These are phyloP conservation scores for Cottoperca gobio DNA, from an alignment of 2,797 vertebrate species.

Conservation along the genomic window DNA sequence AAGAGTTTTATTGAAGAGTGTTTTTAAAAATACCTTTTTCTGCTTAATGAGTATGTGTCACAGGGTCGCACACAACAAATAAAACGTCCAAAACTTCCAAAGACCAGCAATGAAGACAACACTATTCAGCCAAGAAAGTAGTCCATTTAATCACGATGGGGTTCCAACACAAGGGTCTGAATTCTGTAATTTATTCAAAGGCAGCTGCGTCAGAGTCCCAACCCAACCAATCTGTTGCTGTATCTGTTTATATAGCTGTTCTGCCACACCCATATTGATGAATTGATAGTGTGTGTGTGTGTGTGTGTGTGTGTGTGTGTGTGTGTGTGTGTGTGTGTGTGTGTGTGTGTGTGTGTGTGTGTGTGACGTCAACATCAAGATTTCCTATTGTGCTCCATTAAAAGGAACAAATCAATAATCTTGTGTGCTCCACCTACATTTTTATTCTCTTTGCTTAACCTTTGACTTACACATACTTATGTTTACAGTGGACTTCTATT, in stretches of 20 bases:
- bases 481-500: not conserved
- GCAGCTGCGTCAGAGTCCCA: conserved; percentile 13
- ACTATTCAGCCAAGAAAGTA: conserved; percentile 27
- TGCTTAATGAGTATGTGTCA: too few species aligned
- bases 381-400: conserved; percentile 11
- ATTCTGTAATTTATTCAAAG: conserved; percentile 44
- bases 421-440: not conserved
- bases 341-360: not conserved
- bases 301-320: not conserved
- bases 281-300: not conserved
- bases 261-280: conserved; percentile 30
- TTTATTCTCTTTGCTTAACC: not conserved
- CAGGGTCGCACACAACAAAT: too few species aligned
- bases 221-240: conserved; percentile 8
- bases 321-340: conserved; percentile 9
- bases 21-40: too few species aligned
- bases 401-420: conserved; percentile 11
- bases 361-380: not conserved
- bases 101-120: conserved; percentile 43
- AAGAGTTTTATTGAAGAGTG: too few species aligned
- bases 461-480: not conserved
- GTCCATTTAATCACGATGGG: conserved; percentile 19
- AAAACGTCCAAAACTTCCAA: too few species aligned
- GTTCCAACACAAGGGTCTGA: conserved; percentile 39
- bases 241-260: not conserved